A percentile compares a stretch with the other conserved stretches of the same genome.
These are phyloP conservation scores for Cyanistes caeruleus DNA, from an alignment of 2,113 vertebrate species.

Conservation along the genomic window DNA sequence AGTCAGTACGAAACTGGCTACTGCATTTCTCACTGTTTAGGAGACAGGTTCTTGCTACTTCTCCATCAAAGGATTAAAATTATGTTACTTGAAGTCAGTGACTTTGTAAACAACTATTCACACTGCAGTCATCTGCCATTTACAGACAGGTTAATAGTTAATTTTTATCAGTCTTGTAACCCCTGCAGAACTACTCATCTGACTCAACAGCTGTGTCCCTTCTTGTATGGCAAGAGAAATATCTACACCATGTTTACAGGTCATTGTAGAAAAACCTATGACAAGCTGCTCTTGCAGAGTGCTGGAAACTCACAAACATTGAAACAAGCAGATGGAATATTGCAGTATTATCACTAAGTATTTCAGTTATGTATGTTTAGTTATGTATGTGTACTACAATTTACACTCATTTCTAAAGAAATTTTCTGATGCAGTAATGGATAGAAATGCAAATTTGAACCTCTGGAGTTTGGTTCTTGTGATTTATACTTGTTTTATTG, in stretches of 20 bases:
- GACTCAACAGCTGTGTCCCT: not conserved
- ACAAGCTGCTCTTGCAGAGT: not conserved
- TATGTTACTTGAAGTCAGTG: not conserved
- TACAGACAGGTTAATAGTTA: not conserved
- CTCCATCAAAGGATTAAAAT: not conserved
- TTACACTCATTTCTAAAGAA: not conserved
- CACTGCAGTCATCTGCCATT: not conserved
- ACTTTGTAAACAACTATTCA: not conserved
- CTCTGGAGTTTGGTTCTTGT: not conserved
- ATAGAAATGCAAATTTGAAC: not conserved
- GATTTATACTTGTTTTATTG: not conserved
- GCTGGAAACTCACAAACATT: not conserved
- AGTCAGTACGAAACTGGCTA: not conserved
- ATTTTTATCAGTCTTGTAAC: not conserved
- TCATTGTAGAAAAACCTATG: not conserved
- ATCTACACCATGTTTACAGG: not conserved
- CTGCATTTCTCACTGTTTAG: not conserved
- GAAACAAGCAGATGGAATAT: not conserved
- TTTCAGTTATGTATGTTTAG: too few relatives aligned
- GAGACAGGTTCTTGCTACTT: not conserved
- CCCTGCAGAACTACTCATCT: not conserved
- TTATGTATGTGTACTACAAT: not conserved
- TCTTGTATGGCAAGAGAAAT: not conserved
- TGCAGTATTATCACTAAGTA: not conserved
- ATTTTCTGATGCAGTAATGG: not conserved